These are phyloP conservation scores for Nothura maculosa DNA, from an alignment of 2,797 vertebrate species.

Conservation along the genomic window DNA sequence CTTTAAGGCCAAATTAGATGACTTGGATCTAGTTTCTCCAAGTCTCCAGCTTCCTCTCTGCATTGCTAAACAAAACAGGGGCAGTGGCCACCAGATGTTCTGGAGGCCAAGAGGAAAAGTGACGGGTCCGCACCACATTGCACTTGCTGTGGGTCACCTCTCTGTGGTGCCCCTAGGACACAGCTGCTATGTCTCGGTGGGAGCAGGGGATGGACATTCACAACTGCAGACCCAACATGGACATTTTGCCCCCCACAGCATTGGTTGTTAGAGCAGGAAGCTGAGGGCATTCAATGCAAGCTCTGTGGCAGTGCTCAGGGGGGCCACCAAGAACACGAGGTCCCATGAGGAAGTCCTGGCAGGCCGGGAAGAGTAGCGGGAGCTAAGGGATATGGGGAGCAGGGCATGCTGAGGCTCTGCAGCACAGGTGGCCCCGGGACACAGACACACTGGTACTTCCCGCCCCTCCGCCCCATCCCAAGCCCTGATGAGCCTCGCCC, in stretches of 20 bases:
- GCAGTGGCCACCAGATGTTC: background rate
- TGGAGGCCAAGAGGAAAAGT: background rate
- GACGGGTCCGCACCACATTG: background rate
- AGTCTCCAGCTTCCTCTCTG: background rate
- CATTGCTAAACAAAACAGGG: background rate
- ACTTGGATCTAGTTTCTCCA: background rate
- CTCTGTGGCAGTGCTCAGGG: background rate
- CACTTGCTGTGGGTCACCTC: background rate
- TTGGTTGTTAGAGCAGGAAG: background rate
- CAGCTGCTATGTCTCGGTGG: background rate
- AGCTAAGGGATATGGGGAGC: background rate
- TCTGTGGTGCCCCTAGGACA: background rate
- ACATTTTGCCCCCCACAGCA: background rate
- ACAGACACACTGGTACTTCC: background rate
- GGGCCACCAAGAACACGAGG: background rate
- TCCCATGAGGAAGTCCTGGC: background rate
- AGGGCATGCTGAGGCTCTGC: background rate
- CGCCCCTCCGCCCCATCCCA: background rate
- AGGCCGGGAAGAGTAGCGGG: background rate
- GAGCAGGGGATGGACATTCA: background rate
- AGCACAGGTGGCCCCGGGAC: background rate
- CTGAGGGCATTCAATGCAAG: rapidly evolving
- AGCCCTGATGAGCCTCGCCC: background rate
- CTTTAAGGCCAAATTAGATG: background rate
- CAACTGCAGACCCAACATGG: background rate